These are phyloP conservation scores for Aphelenchoides besseyi DNA, from an alignment of 1,140 invertebrate genomes.

Conservation along the genomic window DNA sequence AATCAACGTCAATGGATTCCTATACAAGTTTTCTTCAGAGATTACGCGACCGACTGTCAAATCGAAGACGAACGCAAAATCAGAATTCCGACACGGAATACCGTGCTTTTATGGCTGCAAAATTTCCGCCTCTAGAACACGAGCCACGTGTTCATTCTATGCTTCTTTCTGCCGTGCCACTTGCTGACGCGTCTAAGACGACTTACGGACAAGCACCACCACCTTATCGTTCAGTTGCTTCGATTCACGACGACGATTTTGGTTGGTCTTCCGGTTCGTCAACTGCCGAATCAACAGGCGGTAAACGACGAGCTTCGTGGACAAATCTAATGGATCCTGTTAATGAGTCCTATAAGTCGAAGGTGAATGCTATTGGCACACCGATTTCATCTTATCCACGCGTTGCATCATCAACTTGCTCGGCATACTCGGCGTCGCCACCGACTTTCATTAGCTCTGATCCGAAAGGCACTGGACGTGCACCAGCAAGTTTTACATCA, in stretches of 20 bases:
- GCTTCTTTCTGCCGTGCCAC: not conserved
- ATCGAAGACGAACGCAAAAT: conserved; percentile 2
- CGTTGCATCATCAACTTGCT: not conserved
- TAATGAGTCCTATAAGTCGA: not conserved
- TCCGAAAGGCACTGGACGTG: not conserved
- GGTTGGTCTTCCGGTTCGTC: not conserved
- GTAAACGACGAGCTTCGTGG: conserved; percentile 12
- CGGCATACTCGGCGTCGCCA: conserved; percentile 5
- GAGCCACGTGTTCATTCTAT: not conserved
- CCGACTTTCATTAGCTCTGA: not conserved
- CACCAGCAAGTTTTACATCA: not conserved
- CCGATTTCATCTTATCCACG: not conserved
- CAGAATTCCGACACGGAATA: no score
- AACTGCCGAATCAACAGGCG: not conserved
- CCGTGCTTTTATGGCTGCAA: not conserved
- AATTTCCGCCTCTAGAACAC: not conserved
- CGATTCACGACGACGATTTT: conserved; percentile 18
- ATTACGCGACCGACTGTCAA: not conserved
- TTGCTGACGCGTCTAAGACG: not conserved
- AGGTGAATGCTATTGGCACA: not conserved
- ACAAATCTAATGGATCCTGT: not conserved
- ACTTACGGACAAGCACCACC: not conserved
- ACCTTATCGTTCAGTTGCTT: conserved; percentile 1
- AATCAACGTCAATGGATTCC: not conserved
- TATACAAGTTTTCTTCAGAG: not conserved